phyloP scores from a whole-genome alignment of 2,888 invertebrate species.

The Aspidiotus rigidus region DNA sequence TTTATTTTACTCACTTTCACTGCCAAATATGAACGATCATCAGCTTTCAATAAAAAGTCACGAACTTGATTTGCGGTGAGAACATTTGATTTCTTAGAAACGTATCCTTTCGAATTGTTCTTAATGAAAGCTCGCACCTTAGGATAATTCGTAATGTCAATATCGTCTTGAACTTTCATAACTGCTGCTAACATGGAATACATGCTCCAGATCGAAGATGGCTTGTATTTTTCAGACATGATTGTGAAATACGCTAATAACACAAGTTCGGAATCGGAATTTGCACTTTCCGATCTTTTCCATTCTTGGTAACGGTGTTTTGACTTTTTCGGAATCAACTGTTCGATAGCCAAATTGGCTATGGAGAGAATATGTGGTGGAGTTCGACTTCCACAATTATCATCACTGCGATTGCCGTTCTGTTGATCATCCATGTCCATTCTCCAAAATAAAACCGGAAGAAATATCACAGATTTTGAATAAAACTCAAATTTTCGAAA shows the following conservation, averaged over 20 bases:
- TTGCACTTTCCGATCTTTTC: neutral
- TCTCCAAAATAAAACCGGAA: too few relatives aligned
- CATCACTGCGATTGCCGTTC: too few relatives aligned
- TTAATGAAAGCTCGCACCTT: neutral
- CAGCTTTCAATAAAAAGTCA: neutral
- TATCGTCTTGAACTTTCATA: neutral
- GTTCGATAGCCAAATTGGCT: neutral
- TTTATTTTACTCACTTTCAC: neutral
- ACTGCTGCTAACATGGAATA: neutral
- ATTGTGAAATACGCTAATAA: neutral
- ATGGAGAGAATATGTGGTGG: neutral
- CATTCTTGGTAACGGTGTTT: constrained; percentile 4
- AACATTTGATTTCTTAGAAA: neutral
- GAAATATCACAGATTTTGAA: too few relatives aligned
- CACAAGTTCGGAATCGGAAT: neutral
- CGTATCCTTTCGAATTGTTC: neutral
- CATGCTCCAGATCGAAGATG: neutral
- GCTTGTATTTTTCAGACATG: neutral
- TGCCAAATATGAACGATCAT: neutral
- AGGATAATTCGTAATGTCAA: neutral
- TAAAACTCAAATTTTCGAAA: too few relatives aligned
- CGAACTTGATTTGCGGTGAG: constrained; percentile 1
- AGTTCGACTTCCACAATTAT: too few relatives aligned
- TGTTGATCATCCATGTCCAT: too few relatives aligned
- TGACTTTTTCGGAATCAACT: neutral